These are phyloP conservation scores for Anableps anableps DNA, from an alignment of 2,797 vertebrate genomes.

Conservation along the genomic window DNA sequence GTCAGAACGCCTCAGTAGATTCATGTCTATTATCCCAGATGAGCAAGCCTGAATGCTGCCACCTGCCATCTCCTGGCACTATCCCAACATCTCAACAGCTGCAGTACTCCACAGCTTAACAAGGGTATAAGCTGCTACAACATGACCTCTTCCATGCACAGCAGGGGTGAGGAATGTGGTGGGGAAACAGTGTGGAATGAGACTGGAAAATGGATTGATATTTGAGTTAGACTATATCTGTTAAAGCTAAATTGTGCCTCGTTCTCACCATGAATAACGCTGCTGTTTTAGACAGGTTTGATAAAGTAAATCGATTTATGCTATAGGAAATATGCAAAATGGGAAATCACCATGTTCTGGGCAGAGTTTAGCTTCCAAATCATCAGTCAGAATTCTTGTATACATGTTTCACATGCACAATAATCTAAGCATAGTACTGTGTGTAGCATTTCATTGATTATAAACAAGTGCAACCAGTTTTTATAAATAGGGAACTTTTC, in stretches of 20 bases:
- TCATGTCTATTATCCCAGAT: not conserved
- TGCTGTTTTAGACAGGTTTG: not conserved
- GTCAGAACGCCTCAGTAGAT: slow-evolving; percentile 1
- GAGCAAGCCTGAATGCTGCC: slow-evolving; percentile 5
- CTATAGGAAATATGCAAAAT: not conserved
- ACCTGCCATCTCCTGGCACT: slow-evolving; percentile 12
- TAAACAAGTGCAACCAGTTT: not conserved
- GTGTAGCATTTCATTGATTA: not conserved
- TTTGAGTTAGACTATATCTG: not conserved
- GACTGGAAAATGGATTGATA: not conserved
- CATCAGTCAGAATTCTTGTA: not conserved
- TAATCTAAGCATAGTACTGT: not conserved
- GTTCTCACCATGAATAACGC: not conserved
- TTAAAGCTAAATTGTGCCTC: not conserved
- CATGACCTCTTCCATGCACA: not conserved
- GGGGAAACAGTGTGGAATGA: not conserved
- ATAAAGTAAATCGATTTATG: not conserved
- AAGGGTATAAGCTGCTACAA: not conserved
- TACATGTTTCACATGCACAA: not conserved
- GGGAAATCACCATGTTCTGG: not conserved
- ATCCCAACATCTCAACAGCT: slow-evolving; percentile 19
- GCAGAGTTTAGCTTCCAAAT: not conserved
- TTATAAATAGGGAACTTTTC: not conserved
- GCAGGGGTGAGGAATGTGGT: not conserved
- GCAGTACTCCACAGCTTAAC: not conserved